Conservation (phyloP, 2,888 invertebrate genomes). For the Leistus spinibarbis region DNA sequence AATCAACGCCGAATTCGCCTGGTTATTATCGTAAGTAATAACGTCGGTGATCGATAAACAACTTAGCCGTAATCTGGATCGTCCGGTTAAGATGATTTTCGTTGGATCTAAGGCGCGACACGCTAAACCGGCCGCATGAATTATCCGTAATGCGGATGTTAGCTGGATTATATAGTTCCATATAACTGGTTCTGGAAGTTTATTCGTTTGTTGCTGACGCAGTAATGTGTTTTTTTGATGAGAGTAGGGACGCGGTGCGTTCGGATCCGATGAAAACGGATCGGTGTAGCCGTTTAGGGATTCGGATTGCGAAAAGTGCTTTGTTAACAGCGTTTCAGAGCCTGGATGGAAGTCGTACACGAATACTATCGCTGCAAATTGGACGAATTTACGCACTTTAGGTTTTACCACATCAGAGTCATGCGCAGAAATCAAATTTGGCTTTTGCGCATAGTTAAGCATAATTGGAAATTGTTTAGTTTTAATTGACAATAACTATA, state of each 20-base stretch:
- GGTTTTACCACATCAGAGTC: no score
- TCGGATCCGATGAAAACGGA: slow-evolving; percentile 84
- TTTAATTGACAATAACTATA: no score
- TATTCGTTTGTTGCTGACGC: slow-evolving; percentile 72
- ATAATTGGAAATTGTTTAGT: no score
- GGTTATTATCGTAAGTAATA: slow-evolving; percentile 73
- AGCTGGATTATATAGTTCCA: slow-evolving; percentile 97
- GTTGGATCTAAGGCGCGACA: slow-evolving; percentile 89
- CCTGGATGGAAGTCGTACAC: slow-evolving; percentile 96
- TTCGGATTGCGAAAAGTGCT: slow-evolving; percentile 74
- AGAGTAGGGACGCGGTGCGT: slow-evolving; percentile 78
- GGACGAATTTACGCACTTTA: slow-evolving; percentile 18
- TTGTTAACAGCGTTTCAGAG: slow-evolving; percentile 83
- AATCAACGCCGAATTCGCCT: slow-evolving; percentile 62
- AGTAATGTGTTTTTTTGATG: slow-evolving; percentile 83
- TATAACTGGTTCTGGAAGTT: slow-evolving; percentile 85
- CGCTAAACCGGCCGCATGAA: slow-evolving; percentile 80
- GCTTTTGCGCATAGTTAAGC: no score
- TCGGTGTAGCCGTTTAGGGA: slow-evolving; percentile 71
- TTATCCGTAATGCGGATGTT: slow-evolving; percentile 88
- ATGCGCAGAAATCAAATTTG: background rate
- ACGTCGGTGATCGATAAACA: slow-evolving; percentile 83
- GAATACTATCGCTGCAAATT: slow-evolving; percentile 83
- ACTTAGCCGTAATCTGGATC: slow-evolving; percentile 62
- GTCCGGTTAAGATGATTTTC: slow-evolving; percentile 84